These are phyloP conservation scores for Cavia porcellus DNA, from an alignment of 2,113 vertebrate species.

Conservation along the genomic window DNA sequence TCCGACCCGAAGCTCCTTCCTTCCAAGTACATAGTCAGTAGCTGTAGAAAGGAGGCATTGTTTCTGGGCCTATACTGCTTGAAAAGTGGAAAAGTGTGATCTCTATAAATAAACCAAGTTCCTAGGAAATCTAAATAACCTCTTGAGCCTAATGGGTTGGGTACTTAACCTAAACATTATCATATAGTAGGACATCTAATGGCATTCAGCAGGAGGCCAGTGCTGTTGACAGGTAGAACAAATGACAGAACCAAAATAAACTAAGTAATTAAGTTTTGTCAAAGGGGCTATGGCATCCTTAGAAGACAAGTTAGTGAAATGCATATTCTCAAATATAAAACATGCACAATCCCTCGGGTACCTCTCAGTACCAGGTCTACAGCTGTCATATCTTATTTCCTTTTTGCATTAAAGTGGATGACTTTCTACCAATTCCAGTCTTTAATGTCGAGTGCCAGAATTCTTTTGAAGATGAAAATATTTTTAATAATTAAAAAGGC, in stretches of 20 bases:
- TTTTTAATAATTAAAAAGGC: background rate
- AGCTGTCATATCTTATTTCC: background rate
- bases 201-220: background rate
- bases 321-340: background rate
- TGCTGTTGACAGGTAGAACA: background rate
- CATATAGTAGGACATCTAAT: accelerated
- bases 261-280: background rate
- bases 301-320: background rate
- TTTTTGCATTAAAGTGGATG: background rate
- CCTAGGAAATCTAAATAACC: background rate
- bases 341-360: background rate
- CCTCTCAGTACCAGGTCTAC: background rate
- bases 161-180: background rate
- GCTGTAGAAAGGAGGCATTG: background rate
- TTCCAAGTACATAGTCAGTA: background rate
- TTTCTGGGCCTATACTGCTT: background rate
- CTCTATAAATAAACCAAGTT: background rate
- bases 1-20: background rate
- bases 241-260: background rate
- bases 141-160: background rate
- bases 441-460: background rate
- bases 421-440: background rate
- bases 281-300: background rate
- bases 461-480: background rate
- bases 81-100: background rate